Conservation (phyloP, 1,140 invertebrate species). For the Drosophila malerkotliana region DNA sequence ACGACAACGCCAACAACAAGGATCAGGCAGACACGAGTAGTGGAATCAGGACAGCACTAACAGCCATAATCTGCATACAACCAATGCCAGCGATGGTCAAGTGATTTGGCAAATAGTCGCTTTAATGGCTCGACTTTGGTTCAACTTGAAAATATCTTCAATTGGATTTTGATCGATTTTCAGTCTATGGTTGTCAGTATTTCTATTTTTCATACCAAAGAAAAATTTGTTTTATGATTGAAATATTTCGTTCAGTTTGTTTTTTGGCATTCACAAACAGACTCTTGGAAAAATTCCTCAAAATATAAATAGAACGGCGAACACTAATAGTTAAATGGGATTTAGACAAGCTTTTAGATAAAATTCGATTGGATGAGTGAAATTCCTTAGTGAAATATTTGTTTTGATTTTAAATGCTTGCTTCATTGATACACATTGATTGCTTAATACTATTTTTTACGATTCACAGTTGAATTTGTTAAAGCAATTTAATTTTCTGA, state of each 20-base stretch:
- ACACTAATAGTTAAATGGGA: not conserved
- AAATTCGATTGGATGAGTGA: slow-evolving; percentile 1
- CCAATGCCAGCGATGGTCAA: slow-evolving; percentile 18
- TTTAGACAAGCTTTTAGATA: not conserved
- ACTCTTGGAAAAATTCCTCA: slow-evolving; percentile 13
- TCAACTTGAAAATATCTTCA: not conserved
- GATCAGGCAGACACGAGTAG: slow-evolving; percentile 21
- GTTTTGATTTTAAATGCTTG: not conserved
- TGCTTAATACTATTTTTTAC: not conserved
- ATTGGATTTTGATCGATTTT: not conserved
- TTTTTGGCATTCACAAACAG: slow-evolving; percentile 6
- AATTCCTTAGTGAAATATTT: not conserved
- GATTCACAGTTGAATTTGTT: not conserved
- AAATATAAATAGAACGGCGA: slow-evolving; percentile 19
- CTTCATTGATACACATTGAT: not conserved
- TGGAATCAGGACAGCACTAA: slow-evolving; percentile 4
- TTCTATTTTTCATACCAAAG: not conserved
- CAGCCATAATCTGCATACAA: slow-evolving; percentile 24
- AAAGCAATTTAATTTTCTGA: not conserved
- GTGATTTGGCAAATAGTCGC: slow-evolving; percentile 3
- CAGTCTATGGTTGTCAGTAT: slow-evolving; percentile 1
- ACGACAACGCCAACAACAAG: slow-evolving; percentile 16
- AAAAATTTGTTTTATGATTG: slow-evolving; percentile 24
- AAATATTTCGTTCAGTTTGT: slow-evolving; percentile 9
- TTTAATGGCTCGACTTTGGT: not conserved